phyloP scores from a whole-genome alignment of 53 echinoderm and acorn worm genomes.

The Paelopatides confundens region DNA sequence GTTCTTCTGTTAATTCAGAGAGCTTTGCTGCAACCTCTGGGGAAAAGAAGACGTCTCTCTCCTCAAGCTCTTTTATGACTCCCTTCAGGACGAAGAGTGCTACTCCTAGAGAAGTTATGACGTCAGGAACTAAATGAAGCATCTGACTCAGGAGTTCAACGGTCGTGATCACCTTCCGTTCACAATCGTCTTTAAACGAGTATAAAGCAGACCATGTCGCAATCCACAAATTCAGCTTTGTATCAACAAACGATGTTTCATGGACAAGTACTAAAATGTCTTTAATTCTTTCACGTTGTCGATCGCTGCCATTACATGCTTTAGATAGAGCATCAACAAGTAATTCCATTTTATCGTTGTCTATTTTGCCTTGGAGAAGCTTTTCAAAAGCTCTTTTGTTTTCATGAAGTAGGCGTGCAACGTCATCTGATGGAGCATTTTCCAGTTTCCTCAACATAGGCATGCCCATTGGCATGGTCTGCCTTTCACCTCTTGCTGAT shows the following conservation, averaged over 20 bases:
- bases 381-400: conserved; percentile 1
- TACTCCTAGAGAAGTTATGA: conserved; percentile 16
- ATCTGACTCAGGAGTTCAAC: neutral
- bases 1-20: neutral
- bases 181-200: neutral
- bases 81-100: conserved; percentile 31
- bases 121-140: conserved; percentile 11
- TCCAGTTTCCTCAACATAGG: neutral
- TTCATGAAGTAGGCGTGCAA: neutral
- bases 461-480: conserved; percentile 28
- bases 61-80: neutral
- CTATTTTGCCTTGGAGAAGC: conserved; percentile 4
- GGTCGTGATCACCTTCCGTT: neutral
- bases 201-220: neutral
- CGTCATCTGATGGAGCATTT: neutral
- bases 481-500: neutral
- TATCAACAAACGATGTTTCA: neutral
- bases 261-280: conserved; percentile 1
- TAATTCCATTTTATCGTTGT: neutral
- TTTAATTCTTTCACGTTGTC: neutral
- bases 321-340: neutral
- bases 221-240: neutral
- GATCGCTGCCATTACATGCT: neutral
- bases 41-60: neutral
- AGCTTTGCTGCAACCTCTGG: neutral